phyloP scores from a whole-genome alignment of 2,797 vertebrate genomes.

The Syncerus caffer region DNA sequence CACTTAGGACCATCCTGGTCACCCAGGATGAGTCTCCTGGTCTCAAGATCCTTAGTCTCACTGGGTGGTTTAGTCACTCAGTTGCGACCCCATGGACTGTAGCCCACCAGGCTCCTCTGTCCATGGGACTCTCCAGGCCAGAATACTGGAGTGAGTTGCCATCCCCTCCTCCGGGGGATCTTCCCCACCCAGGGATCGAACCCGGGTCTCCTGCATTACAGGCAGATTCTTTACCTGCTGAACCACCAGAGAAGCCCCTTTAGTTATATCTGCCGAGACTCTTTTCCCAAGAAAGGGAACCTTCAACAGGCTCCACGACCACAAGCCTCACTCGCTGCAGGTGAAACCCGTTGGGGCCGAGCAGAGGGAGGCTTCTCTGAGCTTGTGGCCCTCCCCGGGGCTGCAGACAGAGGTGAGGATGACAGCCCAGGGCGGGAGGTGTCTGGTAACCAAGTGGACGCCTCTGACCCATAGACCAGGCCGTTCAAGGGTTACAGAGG shows the following conservation, averaged over 20 bases:
- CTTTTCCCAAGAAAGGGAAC: neutral
- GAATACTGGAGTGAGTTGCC: neutral
- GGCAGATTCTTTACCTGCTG: neutral
- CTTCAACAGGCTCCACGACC: neutral
- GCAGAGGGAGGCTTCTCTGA: neutral
- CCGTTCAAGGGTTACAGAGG: neutral
- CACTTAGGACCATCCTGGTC: neutral
- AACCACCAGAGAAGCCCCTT: neutral
- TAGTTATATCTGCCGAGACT: neutral
- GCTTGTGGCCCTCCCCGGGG: accelerated
- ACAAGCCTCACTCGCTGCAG: accelerated
- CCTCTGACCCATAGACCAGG: neutral
- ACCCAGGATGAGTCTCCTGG: neutral
- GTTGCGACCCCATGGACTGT: neutral
- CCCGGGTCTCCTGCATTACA: neutral
- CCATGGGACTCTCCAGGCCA: neutral
- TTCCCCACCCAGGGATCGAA: neutral
- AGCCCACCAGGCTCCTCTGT: neutral
- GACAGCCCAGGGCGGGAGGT: no score
- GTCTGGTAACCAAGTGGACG: accelerated
- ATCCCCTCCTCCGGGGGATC: neutral
- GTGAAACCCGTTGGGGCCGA: accelerated
- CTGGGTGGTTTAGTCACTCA: neutral
- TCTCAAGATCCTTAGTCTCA: neutral
- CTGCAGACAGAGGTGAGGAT: neutral